phyloP scores from a whole-genome alignment of 2,888 invertebrate genomes.

The Agonopterix subpropinquella region DNA sequence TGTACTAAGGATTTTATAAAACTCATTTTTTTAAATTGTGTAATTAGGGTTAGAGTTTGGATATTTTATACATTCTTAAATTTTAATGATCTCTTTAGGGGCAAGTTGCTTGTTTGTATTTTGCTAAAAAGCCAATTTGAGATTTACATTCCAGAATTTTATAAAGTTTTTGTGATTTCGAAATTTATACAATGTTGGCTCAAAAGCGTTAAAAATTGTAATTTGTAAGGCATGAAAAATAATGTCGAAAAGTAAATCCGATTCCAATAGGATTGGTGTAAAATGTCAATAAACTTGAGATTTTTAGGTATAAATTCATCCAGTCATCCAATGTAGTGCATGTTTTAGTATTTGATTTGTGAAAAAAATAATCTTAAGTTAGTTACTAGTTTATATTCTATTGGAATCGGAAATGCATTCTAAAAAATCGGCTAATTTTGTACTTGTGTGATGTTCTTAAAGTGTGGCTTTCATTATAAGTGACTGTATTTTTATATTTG shows the following conservation, averaged over 20 bases:
- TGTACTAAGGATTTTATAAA: constrained; percentile 7
- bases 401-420: no score
- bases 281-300: no score
- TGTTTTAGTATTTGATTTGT: no score
- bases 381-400: no score
- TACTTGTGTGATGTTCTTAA: constrained; percentile 31
- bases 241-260: no score
- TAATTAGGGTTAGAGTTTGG: constrained; percentile 1
- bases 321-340: no score
- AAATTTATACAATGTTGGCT: constrained; percentile 17
- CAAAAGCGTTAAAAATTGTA: constrained; percentile 5
- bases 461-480: constrained; percentile 34
- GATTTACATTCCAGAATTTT: constrained; percentile 47
- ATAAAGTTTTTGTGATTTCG: constrained; percentile 17
- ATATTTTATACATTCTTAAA: constrained; percentile 10
- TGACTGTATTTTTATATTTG: constrained; percentile 48
- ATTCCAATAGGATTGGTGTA: no score
- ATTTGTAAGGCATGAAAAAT: not conserved
- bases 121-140: constrained; percentile 29
- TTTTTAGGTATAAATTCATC: no score
- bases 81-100: constrained; percentile 16
- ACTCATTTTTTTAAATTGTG: constrained; percentile 2
- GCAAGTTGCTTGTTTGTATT: not conserved
- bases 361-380: no score
- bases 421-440: constrained; percentile 19